phyloP scores from a whole-genome alignment of 2,113 vertebrate genomes.

The Spea bombifrons region DNA sequence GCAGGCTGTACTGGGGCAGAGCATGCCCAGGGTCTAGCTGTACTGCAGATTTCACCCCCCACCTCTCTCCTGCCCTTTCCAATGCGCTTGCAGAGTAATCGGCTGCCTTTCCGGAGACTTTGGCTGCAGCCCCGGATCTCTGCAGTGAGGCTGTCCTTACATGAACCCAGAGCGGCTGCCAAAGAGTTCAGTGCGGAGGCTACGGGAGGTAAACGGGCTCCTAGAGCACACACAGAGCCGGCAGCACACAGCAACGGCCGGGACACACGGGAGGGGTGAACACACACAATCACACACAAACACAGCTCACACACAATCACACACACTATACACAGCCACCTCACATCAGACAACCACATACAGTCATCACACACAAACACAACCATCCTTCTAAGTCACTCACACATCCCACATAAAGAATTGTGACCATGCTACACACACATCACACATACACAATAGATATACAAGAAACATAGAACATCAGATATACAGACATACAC shows the following conservation, averaged over 20 bases:
- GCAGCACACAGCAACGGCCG: background rate
- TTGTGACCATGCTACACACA: background rate
- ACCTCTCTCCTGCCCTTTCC: conserved; percentile 38
- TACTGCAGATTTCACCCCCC: background rate
- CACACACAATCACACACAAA: conserved; percentile 21
- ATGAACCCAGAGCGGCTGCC: conserved; percentile 57
- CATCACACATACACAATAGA: background rate
- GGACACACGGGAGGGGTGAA: background rate
- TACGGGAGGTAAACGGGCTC: conserved; percentile 28
- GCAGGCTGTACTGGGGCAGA: background rate
- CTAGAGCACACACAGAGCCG: background rate
- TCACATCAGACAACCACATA: background rate
- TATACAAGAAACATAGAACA: background rate
- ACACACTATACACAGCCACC: background rate
- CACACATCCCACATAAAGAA: background rate
- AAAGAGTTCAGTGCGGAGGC: conserved; percentile 51
- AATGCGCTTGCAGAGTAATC: conserved; percentile 28
- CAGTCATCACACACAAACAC: background rate
- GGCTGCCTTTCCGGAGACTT: conserved; percentile 48
- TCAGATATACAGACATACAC: background rate
- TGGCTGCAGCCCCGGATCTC: conserved; percentile 52
- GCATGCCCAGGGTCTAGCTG: background rate
- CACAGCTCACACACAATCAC: conserved; percentile 14
- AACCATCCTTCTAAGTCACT: background rate
- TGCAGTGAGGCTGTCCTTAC: conserved; percentile 58